These are phyloP conservation scores for Temnothorax ravouxi DNA, from an alignment of 2,888 invertebrate species.

Conservation along the genomic window DNA sequence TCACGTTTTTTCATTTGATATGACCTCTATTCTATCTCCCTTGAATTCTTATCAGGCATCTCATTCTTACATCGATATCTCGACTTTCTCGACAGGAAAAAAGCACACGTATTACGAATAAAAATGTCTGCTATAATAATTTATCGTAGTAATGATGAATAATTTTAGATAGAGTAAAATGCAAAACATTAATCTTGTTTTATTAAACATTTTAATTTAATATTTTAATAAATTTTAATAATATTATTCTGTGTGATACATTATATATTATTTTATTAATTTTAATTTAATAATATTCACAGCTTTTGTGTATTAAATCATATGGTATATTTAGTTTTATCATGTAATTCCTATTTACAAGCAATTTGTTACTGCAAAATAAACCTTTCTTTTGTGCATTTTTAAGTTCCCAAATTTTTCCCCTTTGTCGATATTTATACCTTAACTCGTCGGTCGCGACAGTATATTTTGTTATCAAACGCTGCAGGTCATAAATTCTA, in stretches of 20 bases:
- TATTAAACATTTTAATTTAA: background rate
- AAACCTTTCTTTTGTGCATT: background rate
- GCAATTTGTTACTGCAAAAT: background rate
- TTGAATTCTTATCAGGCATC: conserved; percentile 64
- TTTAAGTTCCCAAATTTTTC: conserved; percentile 6
- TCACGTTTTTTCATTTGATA: conserved; percentile 74
- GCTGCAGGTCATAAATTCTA: conserved; percentile 45
- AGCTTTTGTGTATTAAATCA: background rate
- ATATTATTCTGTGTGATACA: background rate
- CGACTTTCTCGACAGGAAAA: background rate
- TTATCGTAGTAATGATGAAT: background rate
- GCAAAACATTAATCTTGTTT: background rate
- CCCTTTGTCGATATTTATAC: background rate
- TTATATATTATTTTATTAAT: conserved; percentile 7
- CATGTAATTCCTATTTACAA: background rate
- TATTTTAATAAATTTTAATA: background rate
- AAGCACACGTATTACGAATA: conserved; percentile 41
- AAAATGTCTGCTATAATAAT: conserved; percentile 16
- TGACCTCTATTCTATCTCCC: conserved; percentile 64
- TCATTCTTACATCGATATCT: conserved; percentile 56
- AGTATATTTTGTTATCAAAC: conserved; percentile 42
- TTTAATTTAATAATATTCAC: background rate
- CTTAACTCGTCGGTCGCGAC: background rate
- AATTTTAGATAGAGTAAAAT: background rate
- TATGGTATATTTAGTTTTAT: background rate